Base-by-base conservation (phyloP, 2,888 invertebrate genomes). In the Iphiclides podalirius region DNA sequence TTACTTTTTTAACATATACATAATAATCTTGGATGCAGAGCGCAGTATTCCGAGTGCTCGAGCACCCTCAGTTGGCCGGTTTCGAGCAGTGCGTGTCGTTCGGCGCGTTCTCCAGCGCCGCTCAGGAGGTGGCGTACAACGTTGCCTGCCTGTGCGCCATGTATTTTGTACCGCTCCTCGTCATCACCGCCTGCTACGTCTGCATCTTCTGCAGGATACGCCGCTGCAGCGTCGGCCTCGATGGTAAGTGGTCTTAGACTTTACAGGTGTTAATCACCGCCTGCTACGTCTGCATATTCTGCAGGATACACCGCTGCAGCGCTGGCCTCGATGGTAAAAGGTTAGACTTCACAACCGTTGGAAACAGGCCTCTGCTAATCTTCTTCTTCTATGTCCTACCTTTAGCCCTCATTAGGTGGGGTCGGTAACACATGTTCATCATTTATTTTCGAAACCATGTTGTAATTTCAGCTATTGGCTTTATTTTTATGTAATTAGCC, bases 21-120 rank as follows among this genome's bases (percentile, higher is more conserved):
- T 20, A 4, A 20, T 20, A 20, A 20, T 20, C 20, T 20, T n/a
- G n/a, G n/a, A n/a, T n/a, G 33, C 91, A 95, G 95, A 93, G 92
- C 65, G 79, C 93, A 28, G 92, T 95, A 15, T 95, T 94, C 75
- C 91, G 93, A 58, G 93, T 94, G 23, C 88, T 90, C 56, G 75
- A 81, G 0, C 95, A 94, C 68, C 94, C 95, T 0, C 64, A 78
- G 0, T 86, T 91, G 59, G 89, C 89, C 0, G 90, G 91, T 46
- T 95, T 93, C 75, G 89, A 90, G 59, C 95, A 95, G 74, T 95
- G 95, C 74, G 95, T 95, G 0, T 92, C 94, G 0, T 94, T 94
- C 75, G 92, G 91, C 52, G 94, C 93, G 48, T 94, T 95, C 80
- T 82, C 90, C n/a, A 90, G 90, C 0, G 72, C 75, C 0, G 74